A percentile compares a stretch with the other conserved stretches of the same genome.
Conservation (phyloP, 2,797 vertebrate genomes). For the Eutrigla gurnardus region DNA sequence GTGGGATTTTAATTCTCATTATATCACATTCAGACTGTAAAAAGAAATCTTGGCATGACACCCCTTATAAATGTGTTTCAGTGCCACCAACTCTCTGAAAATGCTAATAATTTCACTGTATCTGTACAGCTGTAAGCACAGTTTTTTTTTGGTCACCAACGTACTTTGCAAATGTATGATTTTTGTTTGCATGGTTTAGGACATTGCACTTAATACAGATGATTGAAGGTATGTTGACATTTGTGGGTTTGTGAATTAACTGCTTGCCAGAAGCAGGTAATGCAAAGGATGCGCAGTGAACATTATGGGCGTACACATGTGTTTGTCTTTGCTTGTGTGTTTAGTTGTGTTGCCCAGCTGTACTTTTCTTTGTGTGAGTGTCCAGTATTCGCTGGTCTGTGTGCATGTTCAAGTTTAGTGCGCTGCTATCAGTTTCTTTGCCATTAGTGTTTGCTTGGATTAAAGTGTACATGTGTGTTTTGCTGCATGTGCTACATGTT, state of each 20-base stretch:
- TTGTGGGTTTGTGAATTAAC: neutral
- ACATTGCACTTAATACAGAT: neutral
- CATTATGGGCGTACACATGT: neutral
- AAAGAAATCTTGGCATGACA: no score
- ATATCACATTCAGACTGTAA: no score
- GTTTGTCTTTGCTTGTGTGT: slow-evolving; percentile 6
- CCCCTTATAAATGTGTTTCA: no score
- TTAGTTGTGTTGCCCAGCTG: neutral
- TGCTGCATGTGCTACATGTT: slow-evolving; percentile 17
- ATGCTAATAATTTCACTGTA: no score
- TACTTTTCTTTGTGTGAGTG: neutral
- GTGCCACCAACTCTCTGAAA: no score
- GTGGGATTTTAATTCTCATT: no score
- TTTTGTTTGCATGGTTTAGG: neutral
- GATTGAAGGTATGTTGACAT: neutral
- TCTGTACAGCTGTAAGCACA: no score
- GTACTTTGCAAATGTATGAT: neutral
- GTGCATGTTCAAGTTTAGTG: neutral
- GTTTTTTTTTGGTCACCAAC: no score
- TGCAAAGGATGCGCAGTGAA: neutral
- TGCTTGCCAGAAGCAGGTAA: neutral
- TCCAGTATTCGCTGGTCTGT: neutral
- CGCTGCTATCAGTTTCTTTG: neutral
- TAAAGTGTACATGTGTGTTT: slow-evolving; percentile 9
- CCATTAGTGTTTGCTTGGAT: slow-evolving; percentile 1